A percentile compares a stretch with the other conserved stretches of the same genome.
phyloP scores from a whole-genome alignment of 2,888 invertebrate species.

The Zhuqinia jingwanae region DNA sequence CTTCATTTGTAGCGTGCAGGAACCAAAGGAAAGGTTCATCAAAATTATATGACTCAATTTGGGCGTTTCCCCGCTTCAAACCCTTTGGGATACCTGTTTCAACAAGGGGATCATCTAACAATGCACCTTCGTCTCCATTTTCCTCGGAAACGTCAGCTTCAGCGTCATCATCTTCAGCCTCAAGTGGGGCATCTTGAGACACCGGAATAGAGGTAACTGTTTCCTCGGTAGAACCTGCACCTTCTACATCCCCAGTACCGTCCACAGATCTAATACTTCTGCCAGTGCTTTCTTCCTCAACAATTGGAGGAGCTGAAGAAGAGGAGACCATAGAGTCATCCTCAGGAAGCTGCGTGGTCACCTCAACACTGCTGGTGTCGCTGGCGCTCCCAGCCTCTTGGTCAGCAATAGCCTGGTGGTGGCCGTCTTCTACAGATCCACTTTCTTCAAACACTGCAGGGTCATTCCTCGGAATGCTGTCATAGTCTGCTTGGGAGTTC shows the following conservation, averaged over 20 bases:
- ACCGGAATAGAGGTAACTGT: constrained; percentile 12
- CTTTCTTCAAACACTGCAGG: constrained; percentile 40
- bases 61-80: constrained; percentile 40
- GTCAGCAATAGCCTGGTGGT: background rate
- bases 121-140: background rate
- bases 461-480: constrained; percentile 55
- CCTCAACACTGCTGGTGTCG: background rate
- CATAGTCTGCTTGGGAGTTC: constrained; percentile 65
- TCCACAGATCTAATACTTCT: constrained; percentile 7
- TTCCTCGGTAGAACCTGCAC: constrained; percentile 14
- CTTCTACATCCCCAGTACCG: constrained; percentile 32
- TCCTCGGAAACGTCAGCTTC: constrained; percentile 54
- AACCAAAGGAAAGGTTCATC: constrained; percentile 77
- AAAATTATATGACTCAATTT: constrained; percentile 69
- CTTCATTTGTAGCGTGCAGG: constrained; percentile 74
- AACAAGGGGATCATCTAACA: constrained; percentile 1
- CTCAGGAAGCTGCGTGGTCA: background rate
- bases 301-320: background rate
- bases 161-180: background rate
- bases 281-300: constrained; percentile 32
- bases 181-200: background rate
- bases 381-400: background rate
- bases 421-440: constrained; percentile 49
- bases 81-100: constrained; percentile 44
- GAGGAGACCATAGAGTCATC: background rate